phyloP scores from a whole-genome alignment of 2,797 vertebrate genomes.

The Botia kubotai region DNA sequence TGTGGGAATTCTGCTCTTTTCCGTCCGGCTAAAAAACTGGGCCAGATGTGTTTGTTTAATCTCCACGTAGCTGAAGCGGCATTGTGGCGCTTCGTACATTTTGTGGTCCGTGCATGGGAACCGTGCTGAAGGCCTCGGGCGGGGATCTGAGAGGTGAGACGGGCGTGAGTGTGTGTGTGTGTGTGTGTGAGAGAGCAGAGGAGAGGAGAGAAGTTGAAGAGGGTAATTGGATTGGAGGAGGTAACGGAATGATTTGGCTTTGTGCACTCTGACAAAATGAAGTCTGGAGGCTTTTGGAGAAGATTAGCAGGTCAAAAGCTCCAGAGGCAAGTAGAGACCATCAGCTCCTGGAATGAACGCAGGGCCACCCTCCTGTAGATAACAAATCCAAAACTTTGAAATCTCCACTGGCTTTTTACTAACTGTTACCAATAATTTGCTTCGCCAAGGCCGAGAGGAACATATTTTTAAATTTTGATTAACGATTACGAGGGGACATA shows the following conservation, averaged over 20 bases:
- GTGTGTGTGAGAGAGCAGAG: slow-evolving; percentile 42
- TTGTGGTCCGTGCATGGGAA: slow-evolving; percentile 41
- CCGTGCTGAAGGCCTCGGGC: slow-evolving; percentile 42
- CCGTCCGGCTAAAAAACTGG: slow-evolving; percentile 40
- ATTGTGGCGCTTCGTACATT: slow-evolving; percentile 42
- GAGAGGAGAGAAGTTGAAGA: slow-evolving; percentile 35
- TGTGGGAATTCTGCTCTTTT: slow-evolving; percentile 48
- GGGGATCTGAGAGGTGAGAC: slow-evolving; percentile 26
- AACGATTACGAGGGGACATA: no score
- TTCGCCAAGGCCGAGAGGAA: no score
- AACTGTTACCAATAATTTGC: neutral
- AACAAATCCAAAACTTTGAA: slow-evolving; percentile 36
- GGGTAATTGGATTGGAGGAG: slow-evolving; percentile 56
- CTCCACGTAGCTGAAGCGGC: slow-evolving; percentile 35
- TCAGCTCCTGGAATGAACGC: slow-evolving; percentile 27
- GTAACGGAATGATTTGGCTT: slow-evolving; percentile 67
- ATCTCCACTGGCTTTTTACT: neutral
- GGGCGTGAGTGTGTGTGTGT: slow-evolving; percentile 8
- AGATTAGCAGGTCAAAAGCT: slow-evolving; percentile 62
- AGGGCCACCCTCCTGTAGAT: slow-evolving; percentile 29
- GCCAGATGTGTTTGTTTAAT: slow-evolving; percentile 66
- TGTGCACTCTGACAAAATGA: slow-evolving; percentile 58
- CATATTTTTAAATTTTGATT: no score
- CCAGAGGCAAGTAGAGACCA: slow-evolving; percentile 56
- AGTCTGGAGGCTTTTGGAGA: slow-evolving; percentile 59